Base-by-base conservation (phyloP, 1,140 invertebrate species). In the Diorhabda sublineata region DNA sequence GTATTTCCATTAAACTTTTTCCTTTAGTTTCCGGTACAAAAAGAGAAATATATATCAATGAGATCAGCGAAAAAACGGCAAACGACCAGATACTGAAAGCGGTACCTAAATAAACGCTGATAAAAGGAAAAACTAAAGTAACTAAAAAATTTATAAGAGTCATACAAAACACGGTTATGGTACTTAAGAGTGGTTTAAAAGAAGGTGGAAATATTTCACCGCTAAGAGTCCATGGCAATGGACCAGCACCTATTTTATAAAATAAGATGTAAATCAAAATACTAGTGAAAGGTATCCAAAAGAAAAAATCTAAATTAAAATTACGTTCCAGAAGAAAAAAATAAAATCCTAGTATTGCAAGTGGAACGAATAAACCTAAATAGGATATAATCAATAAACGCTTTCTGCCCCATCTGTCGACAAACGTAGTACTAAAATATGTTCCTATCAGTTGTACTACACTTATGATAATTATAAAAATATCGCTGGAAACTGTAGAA, bases 11-110 rank as follows among this genome's bases (percentile, higher is more conserved):
- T 59, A 92, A 85, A 1, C 88, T 87, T 77, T 90, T 92, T 9
- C 90, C 90, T 81, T 93, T 93, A 0, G 92, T 95, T 81, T 95
- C 92, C 0, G 92, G 91, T n/a, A 93, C 81, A 57, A 85, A 83
- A 3, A 84, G 80, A 7, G 87, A 79, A 52, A 88, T 84, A 74
- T 88, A 90, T 3, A 85, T 0, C 2, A 84, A 72, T 41, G 90
- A 85, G 0, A 87, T 42, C 5, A 89, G 81, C 45, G 89, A 90
- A 78, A 88, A 87, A 2, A 84, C 83, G 5, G 87, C 83, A 79
- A 96, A 96, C 42, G 93, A 82, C 87, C 89, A 93, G 82, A 93
- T 95, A 2, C 88, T 87, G 3, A 84, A 85, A 75, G 89, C 87
- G 44, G 85, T 84, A n/a, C 89, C 90, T 3, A 93, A 78, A 0